These are phyloP conservation scores for Nemopilema nomurai DNA, from an alignment of 30 jellyfish, hydroid and myxozoan genomes.

Conservation along the genomic window DNA sequence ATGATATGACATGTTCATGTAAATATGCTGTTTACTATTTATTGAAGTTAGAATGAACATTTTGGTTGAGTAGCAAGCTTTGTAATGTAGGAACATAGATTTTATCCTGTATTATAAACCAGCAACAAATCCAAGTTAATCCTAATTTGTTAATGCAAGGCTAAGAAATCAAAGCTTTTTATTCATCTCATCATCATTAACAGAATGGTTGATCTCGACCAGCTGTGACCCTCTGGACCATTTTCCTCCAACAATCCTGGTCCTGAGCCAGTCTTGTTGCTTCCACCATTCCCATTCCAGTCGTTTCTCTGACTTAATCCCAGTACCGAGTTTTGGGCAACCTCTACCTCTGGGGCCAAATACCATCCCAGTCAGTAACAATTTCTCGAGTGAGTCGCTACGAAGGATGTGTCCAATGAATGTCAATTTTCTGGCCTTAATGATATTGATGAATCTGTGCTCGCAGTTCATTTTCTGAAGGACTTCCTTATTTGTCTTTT, in stretches of 20 bases:
- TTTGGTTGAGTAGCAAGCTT: no score
- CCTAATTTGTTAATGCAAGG: no score
- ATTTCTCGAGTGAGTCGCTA: background rate
- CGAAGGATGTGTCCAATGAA: background rate
- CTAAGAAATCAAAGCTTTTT: no score
- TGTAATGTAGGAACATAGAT: no score
- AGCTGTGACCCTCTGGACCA: background rate
- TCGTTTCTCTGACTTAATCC: no score
- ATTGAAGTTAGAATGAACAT: background rate
- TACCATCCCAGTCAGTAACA: background rate
- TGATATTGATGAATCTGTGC: no score
- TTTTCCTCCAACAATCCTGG: background rate
- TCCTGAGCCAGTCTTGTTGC: background rate
- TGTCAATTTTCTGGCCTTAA: no score
- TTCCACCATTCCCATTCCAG: background rate
- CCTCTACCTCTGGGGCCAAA: background rate
- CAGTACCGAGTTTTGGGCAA: background rate
- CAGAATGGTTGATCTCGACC: background rate
- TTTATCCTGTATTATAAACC: no score
- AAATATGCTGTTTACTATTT: background rate
- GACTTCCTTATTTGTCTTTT: background rate
- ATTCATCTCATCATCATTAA: background rate
- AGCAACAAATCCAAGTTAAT: no score
- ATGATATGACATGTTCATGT: background rate
- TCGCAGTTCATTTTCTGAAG: no score